Conservation (phyloP, 1,140 invertebrate species). For the Anadara kagoshimensis region DNA sequence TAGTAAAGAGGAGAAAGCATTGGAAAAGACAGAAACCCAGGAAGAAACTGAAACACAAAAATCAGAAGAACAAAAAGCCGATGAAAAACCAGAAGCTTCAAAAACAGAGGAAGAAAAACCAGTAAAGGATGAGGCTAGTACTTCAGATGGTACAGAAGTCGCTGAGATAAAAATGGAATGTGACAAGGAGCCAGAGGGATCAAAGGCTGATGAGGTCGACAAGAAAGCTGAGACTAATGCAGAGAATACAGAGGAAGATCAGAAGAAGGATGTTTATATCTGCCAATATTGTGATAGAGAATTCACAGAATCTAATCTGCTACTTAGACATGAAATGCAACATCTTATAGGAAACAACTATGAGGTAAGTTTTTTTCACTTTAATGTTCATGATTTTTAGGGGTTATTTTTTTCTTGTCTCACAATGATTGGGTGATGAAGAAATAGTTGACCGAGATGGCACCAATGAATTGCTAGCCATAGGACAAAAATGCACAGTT, state of each 20-base stretch:
- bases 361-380: slow-evolving; percentile 53
- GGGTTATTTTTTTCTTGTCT: no score
- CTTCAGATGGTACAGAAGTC: background rate
- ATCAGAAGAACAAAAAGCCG: background rate
- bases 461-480: background rate
- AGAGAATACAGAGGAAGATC: background rate
- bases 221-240: background rate
- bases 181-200: background rate
- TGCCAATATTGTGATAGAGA: slow-evolving; percentile 71
- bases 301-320: slow-evolving; percentile 57
- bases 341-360: slow-evolving; percentile 70
- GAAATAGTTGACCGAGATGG: background rate
- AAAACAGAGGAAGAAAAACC: slow-evolving; percentile 14
- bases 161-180: background rate
- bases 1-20: slow-evolving; percentile 8
- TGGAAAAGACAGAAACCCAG: slow-evolving; percentile 15
- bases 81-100: background rate
- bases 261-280: slow-evolving; percentile 46
- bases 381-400: background rate
- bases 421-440: background rate
- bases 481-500: background rate
- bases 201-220: background rate
- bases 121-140: slow-evolving; percentile 5
- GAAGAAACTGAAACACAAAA: slow-evolving; percentile 6
- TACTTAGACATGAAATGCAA: slow-evolving; percentile 68